These are phyloP conservation scores for Zosterops pallidus DNA, from an alignment of 2,113 vertebrate genomes.

Conservation along the genomic window DNA sequence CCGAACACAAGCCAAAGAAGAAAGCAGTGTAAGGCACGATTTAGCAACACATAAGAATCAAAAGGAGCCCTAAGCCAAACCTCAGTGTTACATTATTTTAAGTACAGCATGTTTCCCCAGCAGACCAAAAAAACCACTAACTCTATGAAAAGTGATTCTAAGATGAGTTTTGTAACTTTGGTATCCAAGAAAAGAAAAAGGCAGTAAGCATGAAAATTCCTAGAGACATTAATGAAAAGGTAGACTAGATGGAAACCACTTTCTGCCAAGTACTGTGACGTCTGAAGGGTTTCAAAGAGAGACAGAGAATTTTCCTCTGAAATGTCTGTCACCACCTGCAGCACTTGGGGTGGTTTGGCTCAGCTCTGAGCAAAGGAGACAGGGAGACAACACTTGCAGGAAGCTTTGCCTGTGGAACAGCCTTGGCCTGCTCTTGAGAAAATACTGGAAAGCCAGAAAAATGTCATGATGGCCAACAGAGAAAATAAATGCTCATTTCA, in stretches of 20 bases:
- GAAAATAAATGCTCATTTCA: not conserved
- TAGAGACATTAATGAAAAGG: slow-evolving; percentile 42
- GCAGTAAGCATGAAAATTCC: not conserved
- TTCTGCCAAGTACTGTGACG: not conserved
- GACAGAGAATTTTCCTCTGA: slow-evolving; percentile 35
- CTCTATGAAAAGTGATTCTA: slow-evolving; percentile 10
- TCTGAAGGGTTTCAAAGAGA: not conserved
- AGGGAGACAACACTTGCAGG: not conserved
- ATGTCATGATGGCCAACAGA: not conserved
- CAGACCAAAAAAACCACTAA: not conserved
- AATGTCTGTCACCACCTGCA: slow-evolving; percentile 53
- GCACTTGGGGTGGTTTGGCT: slow-evolving; percentile 17
- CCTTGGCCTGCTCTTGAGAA: not conserved
- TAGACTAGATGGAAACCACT: slow-evolving; percentile 18
- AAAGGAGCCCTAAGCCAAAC: slow-evolving; percentile 30
- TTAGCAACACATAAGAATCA: slow-evolving; percentile 8
- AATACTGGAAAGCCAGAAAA: slow-evolving; percentile 40
- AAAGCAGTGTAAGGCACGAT: not conserved
- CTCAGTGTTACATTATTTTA: slow-evolving; percentile 37
- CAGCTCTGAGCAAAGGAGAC: not conserved
- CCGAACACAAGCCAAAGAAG: not conserved
- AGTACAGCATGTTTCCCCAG: not conserved
- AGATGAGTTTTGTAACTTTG: not conserved
- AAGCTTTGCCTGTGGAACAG: not conserved
- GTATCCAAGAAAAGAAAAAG: slow-evolving; percentile 39